Evolutionary conservation across 2,888 invertebrate species (phyloP), one percentile per base, ranked within the genome.

Genomic region (Argyresthia goedartella): DNA sequence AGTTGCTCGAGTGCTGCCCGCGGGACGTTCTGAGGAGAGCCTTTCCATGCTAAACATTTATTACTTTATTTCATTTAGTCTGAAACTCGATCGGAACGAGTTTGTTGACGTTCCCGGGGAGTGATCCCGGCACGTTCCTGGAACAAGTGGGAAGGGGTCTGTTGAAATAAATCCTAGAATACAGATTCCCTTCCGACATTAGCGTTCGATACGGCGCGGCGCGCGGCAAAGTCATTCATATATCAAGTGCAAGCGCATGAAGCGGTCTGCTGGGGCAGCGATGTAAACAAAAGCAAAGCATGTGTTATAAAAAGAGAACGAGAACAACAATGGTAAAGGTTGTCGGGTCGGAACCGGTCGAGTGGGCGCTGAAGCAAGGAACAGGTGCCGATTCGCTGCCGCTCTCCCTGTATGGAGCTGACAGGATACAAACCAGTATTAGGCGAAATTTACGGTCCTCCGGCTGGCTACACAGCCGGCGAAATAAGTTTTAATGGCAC

Each of bases 1-100:
- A 16, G 49, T 25, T 41, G 16, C 25, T 48, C 44, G 44, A 44
- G 36, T 15, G 36, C 35, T 48, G 48, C 48, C 57, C 54, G 63
- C 65, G 64, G 66, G 64, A 9, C 13, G 35, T 36, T n/a, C 36
- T 48, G 35, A 48, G 13, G 36, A 46, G 16, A 15, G n/a, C 25
- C 25, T 46, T 47, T 64, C 64, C 62, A 67, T 69, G 69, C 71
- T 68, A 67, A 69, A 68, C 69, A 65, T 70, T 73, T 72, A 73
- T 75, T 73, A 69, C 72, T 76, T 72, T 74, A 77, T 80, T 76
- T 74, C 65, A 71, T 71, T 67, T 65, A 60, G 60, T 67, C 67
- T 64, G 68, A 73, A 73, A 68, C 68, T 66, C 62, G 61, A 63
- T 67, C 67, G 63, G 39, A 61, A 71, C 66, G 65, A 64, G 67